Percentiles rank a stretch among this genome's conserved stretches.
These are phyloP conservation scores for Miltochrista miniata DNA, from an alignment of 2,888 invertebrate species.

Conservation along the genomic window DNA sequence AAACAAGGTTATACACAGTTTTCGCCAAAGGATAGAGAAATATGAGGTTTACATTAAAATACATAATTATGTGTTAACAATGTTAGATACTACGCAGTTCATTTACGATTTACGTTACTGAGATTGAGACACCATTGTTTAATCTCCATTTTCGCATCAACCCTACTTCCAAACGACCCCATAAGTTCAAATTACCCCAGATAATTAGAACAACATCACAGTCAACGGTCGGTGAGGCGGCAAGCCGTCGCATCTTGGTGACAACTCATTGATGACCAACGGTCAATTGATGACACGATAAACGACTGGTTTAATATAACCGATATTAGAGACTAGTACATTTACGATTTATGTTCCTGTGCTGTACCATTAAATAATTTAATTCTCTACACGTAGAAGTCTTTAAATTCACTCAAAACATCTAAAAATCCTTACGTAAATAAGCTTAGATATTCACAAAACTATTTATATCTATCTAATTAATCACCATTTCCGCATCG, in stretches of 20 bases:
- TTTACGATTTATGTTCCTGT: too few species aligned
- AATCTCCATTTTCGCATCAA: background rate
- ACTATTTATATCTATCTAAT: background rate
- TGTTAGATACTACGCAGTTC: too few species aligned
- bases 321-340: too few species aligned
- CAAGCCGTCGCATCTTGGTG: background rate
- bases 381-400: too few species aligned
- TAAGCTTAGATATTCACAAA: background rate
- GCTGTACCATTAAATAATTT: too few species aligned
- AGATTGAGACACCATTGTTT: background rate
- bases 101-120: too few species aligned
- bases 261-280: constrained; percentile 12
- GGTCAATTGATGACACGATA: constrained; percentile 14
- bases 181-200: constrained; percentile 3
- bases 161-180: background rate
- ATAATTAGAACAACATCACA: constrained; percentile 14
- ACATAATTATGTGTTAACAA: too few species aligned
- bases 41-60: too few species aligned
- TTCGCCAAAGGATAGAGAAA: too few species aligned
- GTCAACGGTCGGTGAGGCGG: constrained; percentile 7
- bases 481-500: background rate
- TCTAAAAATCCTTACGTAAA: background rate
- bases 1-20: too few species aligned
- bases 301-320: constrained; percentile 10
- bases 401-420: too few species aligned